Percentiles rank a stretch among this genome's conserved stretches.
Conservation (phyloP, 2,797 vertebrate genomes). For the Hozukius guyotensis region DNA sequence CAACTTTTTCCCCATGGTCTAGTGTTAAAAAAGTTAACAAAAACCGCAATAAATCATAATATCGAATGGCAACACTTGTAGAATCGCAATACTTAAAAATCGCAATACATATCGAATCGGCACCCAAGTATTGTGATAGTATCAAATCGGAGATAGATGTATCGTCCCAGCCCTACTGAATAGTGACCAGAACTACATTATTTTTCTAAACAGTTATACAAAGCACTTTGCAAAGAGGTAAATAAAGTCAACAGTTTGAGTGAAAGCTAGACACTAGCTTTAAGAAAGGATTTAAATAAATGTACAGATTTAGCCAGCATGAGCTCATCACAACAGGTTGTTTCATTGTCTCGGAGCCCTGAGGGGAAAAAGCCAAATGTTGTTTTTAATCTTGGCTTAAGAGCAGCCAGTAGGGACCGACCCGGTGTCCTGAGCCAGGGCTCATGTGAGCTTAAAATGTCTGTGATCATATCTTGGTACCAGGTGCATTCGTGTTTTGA, state of each 20-base stretch:
- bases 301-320: not conserved
- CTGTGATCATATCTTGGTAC: slow-evolving; percentile 36
- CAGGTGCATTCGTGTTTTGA: slow-evolving; percentile 28
- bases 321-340: slow-evolving; percentile 12
- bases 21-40: no score
- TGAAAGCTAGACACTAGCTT: not conserved
- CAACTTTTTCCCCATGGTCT: no score
- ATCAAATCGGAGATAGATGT: no score
- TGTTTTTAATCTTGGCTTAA: slow-evolving; percentile 24
- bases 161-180: not conserved
- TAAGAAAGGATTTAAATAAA: not conserved
- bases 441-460: slow-evolving; percentile 27
- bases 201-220: not conserved
- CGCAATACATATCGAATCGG: no score
- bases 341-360: not conserved
- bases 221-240: not conserved
- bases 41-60: no score
- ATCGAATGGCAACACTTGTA: no score
- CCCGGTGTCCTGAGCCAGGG: not conserved
- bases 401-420: slow-evolving; percentile 10
- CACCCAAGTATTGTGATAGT: no score
- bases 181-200: not conserved
- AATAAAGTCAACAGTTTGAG: not conserved
- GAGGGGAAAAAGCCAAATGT: slow-evolving; percentile 18
- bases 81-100: no score